Evolutionary conservation across 2,888 invertebrate species (phyloP), one percentile per base, ranked within the genome.

Genomic region (Agonum fuliginosum): DNA sequence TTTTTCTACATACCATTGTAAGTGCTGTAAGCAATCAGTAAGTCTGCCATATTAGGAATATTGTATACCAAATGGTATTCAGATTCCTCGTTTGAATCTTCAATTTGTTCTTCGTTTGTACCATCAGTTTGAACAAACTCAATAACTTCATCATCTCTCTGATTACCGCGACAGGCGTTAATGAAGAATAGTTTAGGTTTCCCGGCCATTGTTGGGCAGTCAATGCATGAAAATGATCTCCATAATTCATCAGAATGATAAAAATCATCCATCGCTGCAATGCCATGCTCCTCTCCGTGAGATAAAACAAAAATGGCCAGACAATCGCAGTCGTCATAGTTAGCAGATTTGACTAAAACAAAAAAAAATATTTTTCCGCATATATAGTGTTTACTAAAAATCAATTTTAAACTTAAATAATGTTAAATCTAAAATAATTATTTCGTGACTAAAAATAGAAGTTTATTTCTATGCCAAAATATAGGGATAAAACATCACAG

Each of bases 121-220:
- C 46, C 69, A 17, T 70, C 69, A 14, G 46, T 41, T 12, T 2
- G 5, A 10, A 14, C 17, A 34, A 51, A 71, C 51, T 71, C 54
- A 19, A 34, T 3, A 1, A 51, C 51, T 0, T n/a, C 0, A 12
- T 71, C 27, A n/a, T 19, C 17, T 8, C 3, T 17, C 1, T 22
- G 4, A n/a, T 17, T 10, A 17, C 71, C 71, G 30, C 71, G 48
- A n/a, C 71, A 71, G 8, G 71, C 71, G 8, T 48, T 51, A 76
- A 90, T 87, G 78, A 90, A 87, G 82, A 90, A 89, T 19, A 90
- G 78, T 80, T 90, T 90, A 0, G 90, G 90, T 81, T 90, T 90
- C 19, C 89, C 89, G 41, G 84, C 85, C 24, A 90, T 83, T 30
- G 84, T 82, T 30, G 86, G 82, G 79, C 89, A 88, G 12, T 80